Evolutionary conservation across 1,140 invertebrate genomes (phyloP).

Genomic region (Drosophila chauvacae): DNA sequence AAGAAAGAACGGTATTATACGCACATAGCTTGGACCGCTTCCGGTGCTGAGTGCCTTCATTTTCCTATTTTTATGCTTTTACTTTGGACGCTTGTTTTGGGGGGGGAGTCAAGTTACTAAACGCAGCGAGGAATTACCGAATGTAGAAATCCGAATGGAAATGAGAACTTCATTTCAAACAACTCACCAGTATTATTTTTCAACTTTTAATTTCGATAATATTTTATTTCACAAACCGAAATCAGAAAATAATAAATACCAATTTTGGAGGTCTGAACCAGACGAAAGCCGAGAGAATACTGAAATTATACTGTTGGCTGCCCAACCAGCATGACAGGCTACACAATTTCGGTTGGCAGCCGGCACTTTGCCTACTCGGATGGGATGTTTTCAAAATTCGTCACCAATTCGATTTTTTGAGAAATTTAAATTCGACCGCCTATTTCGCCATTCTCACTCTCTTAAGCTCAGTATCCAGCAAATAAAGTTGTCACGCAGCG

Average conservation of each 20-base stretch:
- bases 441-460: background rate
- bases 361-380: slow-evolving; percentile 2
- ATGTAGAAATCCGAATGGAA: too few species aligned
- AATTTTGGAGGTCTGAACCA: slow-evolving; percentile 11
- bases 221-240: background rate
- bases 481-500: too few species aligned
- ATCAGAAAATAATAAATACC: background rate
- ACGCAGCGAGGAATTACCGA: background rate
- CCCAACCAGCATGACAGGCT: background rate
- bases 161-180: background rate
- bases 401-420: background rate
- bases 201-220: background rate
- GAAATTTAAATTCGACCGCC: background rate
- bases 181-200: background rate
- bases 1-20: background rate
- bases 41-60: background rate
- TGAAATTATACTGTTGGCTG: background rate
- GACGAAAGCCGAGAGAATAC: slow-evolving; percentile 16
- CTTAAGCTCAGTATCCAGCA: too few species aligned
- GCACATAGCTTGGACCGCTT: background rate
- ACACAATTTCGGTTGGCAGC: background rate
- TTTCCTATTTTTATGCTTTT: background rate
- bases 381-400: background rate
- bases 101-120: background rate
- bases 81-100: background rate